Percentiles rank a stretch among this genome's conserved stretches.
phyloP scores from a whole-genome alignment of 2,888 invertebrate species.

The Tachina fera region DNA sequence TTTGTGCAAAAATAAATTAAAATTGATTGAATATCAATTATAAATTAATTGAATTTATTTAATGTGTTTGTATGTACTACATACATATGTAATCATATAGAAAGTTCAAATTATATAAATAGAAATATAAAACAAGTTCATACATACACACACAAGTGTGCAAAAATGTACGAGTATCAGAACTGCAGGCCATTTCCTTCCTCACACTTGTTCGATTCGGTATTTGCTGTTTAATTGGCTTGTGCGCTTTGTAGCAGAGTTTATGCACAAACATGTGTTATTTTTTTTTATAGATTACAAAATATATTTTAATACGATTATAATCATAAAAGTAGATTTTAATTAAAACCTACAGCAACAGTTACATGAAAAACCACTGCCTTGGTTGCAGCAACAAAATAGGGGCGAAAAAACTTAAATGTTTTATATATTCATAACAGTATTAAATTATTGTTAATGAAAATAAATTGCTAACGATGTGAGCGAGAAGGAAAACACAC shows the following conservation, averaged over 20 bases:
- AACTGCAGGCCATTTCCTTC: neutral
- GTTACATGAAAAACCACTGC: neutral
- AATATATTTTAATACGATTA: conserved; percentile 59
- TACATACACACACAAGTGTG: no score
- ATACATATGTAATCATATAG: neutral
- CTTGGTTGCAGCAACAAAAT: conserved; percentile 1
- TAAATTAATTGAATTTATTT: conserved; percentile 64
- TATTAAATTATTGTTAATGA: conserved; percentile 59
- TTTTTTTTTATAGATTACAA: conserved; percentile 2
- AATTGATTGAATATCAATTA: conserved; percentile 68
- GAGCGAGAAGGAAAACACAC: neutral
- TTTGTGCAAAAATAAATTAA: conserved; percentile 59
- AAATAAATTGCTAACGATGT: conserved; percentile 54
- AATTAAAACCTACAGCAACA: conserved; percentile 64
- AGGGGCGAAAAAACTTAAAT: neutral
- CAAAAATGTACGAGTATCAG: no score
- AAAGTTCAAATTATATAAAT: neutral
- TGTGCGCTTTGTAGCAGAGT: neutral
- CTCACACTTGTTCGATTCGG: neutral
- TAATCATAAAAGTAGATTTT: conserved; percentile 61
- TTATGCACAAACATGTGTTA: neutral
- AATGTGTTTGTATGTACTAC: conserved; percentile 5
- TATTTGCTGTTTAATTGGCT: neutral
- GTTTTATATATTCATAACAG: conserved; percentile 35
- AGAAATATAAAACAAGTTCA: neutral